A percentile compares a stretch with the other conserved stretches of the same genome.
Evolutionary conservation across 2,888 invertebrate species (phyloP).

Genomic region (Drepana falcataria): DNA sequence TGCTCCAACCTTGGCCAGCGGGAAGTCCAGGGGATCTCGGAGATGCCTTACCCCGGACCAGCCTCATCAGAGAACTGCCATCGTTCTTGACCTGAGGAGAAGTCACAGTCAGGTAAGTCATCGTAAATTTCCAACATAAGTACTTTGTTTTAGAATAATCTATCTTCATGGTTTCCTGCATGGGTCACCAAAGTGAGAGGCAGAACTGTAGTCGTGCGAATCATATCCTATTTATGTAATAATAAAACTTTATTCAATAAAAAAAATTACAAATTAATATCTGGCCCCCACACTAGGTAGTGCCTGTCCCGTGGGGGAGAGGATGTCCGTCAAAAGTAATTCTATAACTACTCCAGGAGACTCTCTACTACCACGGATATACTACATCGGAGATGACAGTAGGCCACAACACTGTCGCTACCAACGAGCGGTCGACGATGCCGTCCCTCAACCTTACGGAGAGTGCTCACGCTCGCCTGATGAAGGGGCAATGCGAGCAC

Average conservation of each 20-base stretch:
- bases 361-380: slow-evolving; percentile 70
- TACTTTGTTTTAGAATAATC: no score
- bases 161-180: no score
- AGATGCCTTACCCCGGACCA: slow-evolving; percentile 87
- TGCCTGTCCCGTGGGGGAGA: no score
- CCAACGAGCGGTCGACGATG: slow-evolving; percentile 59
- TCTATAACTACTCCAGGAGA: slow-evolving; percentile 47
- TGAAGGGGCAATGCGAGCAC: slow-evolving; percentile 61
- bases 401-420: slow-evolving; percentile 52
- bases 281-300: no score
- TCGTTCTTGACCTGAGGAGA: slow-evolving; percentile 85
- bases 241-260: no score
- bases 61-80: slow-evolving; percentile 79
- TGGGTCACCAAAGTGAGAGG: no score
- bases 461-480: slow-evolving; percentile 47
- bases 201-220: no score
- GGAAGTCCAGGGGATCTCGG: slow-evolving; percentile 83
- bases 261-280: no score
- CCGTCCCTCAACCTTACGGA: slow-evolving; percentile 63
- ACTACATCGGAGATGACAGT: slow-evolving; percentile 63
- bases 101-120: slow-evolving; percentile 79
- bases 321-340: slow-evolving; percentile 20
- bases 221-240: no score
- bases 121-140: no score
- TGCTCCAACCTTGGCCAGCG: slow-evolving; percentile 86